Base-by-base conservation (phyloP, 2,113 vertebrate genomes). In the Scopus umbretta region DNA sequence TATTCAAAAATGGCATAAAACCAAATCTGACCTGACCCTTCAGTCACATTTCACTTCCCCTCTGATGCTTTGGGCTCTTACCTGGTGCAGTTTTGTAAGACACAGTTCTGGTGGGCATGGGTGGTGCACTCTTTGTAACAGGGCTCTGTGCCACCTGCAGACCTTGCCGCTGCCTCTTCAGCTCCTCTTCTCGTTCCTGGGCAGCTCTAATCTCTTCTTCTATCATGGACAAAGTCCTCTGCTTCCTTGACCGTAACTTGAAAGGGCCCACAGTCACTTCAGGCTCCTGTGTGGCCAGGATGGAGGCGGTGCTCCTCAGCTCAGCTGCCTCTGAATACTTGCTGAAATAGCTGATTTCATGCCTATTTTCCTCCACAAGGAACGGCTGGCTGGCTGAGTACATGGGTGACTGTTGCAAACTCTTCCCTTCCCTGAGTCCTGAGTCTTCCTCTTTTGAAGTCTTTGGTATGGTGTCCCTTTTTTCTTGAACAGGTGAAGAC, bases 161-260 rank as follows among this genome's bases (percentile, higher is more conserved):
- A 70, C 97, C 98, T 94, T 99, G 98, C 65, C 99, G 98, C 96
- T 99, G 98, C 87, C 98, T 98, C 97, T 99, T 99, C 87, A 99
- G 97, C 94, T 99, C 99, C 83, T 99, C 99, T 88, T 99, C 99
- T n/a, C 99, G 98, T 63, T 99, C 98, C 97, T 99, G 99, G 78
- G 99, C 99, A 9, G 99, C 99, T 84, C 99, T 98, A 97, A 99
- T 99, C 98, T 99, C 99, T 96, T 99, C 99, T 90, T 99, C 99
- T 5, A 99, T 99, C 99, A 99, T 99, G 2, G 99, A 99, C 94
- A 99, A 97, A 83, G 99, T 99, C 91, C 98, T 97, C 97, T 99
- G 99, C 97, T 99, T 99, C 96, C 98, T 99, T 1, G 99, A 99
- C 81, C 99, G 98, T 89, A 99, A 97, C 96, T 98, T 99, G 98